These are phyloP conservation scores for Lagorchestes hirsutus DNA, from an alignment of 2,797 vertebrate genomes.

Conservation along the genomic window DNA sequence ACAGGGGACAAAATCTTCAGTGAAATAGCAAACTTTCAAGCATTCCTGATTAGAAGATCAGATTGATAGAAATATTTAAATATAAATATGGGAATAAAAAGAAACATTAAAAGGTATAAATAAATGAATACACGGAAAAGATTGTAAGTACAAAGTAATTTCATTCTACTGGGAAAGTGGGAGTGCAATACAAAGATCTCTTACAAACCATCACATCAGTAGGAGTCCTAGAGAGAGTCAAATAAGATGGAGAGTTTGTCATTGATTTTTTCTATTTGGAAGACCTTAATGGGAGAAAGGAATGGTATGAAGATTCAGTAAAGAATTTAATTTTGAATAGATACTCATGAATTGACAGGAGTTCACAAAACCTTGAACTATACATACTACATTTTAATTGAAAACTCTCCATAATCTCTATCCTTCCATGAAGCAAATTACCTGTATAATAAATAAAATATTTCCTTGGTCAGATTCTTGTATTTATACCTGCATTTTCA, in stretches of 20 bases:
- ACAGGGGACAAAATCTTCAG: background rate
- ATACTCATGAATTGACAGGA: background rate
- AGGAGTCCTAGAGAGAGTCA: background rate
- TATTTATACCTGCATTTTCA: conserved; percentile 14
- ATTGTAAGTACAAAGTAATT: background rate
- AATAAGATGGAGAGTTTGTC: background rate
- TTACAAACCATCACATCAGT: background rate
- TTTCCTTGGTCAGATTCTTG: conserved; percentile 33
- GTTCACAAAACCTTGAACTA: conserved; percentile 24
- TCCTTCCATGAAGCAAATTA: conserved; percentile 38
- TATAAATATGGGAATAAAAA: background rate
- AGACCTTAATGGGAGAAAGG: background rate
- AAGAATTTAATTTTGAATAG: background rate
- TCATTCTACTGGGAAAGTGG: background rate
- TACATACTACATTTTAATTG: background rate
- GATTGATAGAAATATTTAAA: background rate
- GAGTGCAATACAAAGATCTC: background rate
- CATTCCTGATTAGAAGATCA: background rate
- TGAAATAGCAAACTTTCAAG: background rate
- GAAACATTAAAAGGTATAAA: background rate
- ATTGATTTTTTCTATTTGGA: background rate
- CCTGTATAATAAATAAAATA: conserved; percentile 61
- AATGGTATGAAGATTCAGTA: background rate
- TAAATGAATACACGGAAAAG: background rate
- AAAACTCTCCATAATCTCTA: conserved; percentile 36